A percentile compares a stretch with the other conserved stretches of the same genome.
These are phyloP conservation scores for Parasteatoda lunata DNA, from an alignment of 2,888 invertebrate species.

Conservation along the genomic window DNA sequence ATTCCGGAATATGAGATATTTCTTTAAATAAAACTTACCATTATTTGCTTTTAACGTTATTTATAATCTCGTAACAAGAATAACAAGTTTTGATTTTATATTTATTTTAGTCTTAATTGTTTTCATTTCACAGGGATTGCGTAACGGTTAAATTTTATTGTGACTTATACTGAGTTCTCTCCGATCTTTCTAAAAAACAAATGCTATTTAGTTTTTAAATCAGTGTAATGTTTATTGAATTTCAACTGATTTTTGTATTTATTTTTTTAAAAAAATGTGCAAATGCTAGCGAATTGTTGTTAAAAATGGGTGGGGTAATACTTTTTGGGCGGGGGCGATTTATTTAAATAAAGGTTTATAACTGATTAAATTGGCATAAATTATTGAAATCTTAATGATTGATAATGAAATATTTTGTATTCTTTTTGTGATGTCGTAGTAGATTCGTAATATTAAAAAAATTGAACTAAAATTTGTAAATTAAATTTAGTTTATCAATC, in stretches of 20 bases:
- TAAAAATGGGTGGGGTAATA: neutral
- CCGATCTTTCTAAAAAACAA: neutral
- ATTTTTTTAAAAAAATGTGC: neutral
- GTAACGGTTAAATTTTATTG: neutral
- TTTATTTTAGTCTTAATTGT: neutral
- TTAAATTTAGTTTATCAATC: too few species aligned
- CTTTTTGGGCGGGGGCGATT: neutral
- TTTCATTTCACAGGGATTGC: neutral
- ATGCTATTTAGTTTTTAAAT: neutral
- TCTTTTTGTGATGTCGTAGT: neutral
- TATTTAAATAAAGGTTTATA: neutral
- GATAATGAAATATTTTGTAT: neutral
- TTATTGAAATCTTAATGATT: neutral
- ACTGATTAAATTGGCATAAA: neutral
- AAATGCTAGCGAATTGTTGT: neutral
- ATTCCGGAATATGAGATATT: too few species aligned
- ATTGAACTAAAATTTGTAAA: too few species aligned
- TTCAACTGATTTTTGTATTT: neutral
- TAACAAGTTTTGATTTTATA: neutral
- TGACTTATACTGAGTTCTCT: neutral
- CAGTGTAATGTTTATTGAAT: neutral
- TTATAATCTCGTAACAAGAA: neutral
- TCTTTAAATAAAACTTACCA: too few species aligned
- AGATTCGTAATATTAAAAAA: neutral
- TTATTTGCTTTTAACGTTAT: neutral